Percentiles rank a stretch among this genome's conserved stretches.
These are phyloP conservation scores for Catostylus mosaicus DNA, from an alignment of 30 jellyfish, hydroid and myxozoan species.

Conservation along the genomic window DNA sequence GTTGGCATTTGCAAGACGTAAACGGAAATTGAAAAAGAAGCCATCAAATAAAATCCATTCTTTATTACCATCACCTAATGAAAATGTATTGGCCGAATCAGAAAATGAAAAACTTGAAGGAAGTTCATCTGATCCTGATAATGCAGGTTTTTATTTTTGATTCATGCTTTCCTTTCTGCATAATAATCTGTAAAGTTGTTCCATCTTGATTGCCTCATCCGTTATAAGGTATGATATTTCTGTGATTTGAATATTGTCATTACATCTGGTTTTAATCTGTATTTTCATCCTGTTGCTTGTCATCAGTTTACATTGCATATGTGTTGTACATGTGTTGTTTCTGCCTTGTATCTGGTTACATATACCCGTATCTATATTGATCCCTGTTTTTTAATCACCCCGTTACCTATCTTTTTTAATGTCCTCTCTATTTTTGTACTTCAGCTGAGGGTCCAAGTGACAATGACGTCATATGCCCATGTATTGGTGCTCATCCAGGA, in stretches of 20 bases:
- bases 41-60: constrained; percentile 23
- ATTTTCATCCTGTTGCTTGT: no score
- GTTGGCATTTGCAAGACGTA: constrained; percentile 58
- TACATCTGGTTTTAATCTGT: no score
- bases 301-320: no score
- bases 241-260: no score
- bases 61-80: constrained; percentile 59
- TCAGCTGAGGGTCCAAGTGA: constrained; percentile 32
- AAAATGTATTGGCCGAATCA: constrained; percentile 17
- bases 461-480: constrained; percentile 79
- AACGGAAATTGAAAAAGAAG: constrained; percentile 47
- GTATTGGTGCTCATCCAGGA: constrained; percentile 82
- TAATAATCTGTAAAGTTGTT: no score
- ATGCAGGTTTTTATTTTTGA: not conserved
- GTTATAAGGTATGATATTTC: no score
- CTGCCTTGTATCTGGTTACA: no score
- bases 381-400: no score
- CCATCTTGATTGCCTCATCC: no score
- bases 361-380: no score
- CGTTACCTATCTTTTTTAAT: no score
- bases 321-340: no score
- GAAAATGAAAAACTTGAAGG: constrained; percentile 22
- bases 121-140: constrained; percentile 37
- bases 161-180: not conserved
- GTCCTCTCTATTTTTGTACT: not conserved